A percentile compares a stretch with the other conserved stretches of the same genome.
Evolutionary conservation across 2,113 vertebrate species (phyloP).

Genomic region (Eudorcas thomsonii): DNA sequence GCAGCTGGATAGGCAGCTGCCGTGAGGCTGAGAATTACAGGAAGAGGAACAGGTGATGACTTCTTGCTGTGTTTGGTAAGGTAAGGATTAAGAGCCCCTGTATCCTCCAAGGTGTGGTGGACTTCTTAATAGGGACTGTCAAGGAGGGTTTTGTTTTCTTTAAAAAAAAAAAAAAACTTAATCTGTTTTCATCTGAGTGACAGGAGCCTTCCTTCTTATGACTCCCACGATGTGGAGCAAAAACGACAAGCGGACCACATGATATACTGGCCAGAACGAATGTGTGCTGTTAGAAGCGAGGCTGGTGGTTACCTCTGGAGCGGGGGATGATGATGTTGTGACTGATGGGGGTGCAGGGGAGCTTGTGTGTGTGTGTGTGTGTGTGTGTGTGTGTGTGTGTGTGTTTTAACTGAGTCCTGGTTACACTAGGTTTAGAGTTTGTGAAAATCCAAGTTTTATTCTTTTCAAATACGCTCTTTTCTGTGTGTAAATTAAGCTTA

Average conservation of each 20-base stretch:
- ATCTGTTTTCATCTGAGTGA: background rate
- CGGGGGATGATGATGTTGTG: background rate
- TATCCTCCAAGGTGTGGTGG: background rate
- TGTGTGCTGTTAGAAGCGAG: background rate
- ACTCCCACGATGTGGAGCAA: background rate
- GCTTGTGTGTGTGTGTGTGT: background rate
- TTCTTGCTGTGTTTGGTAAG: background rate
- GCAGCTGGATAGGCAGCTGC: background rate
- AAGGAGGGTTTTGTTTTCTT: background rate
- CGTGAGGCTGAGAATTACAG: background rate
- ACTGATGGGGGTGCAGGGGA: fast-evolving
- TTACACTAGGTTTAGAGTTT: background rate
- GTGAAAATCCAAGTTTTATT: background rate
- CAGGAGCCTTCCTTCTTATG: background rate
- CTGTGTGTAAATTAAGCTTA: background rate
- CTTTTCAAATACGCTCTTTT: background rate
- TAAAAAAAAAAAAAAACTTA: background rate
- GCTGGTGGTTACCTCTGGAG: fast-evolving
- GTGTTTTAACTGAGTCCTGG: background rate
- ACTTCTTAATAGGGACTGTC: background rate
- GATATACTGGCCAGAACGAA: background rate
- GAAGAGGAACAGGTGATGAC: too few species aligned
- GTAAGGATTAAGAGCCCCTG: background rate
- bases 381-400: background rate
- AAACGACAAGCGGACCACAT: background rate